Base-by-base conservation (phyloP, 2,113 vertebrate genomes). In the Muntiacus reevesi region DNA sequence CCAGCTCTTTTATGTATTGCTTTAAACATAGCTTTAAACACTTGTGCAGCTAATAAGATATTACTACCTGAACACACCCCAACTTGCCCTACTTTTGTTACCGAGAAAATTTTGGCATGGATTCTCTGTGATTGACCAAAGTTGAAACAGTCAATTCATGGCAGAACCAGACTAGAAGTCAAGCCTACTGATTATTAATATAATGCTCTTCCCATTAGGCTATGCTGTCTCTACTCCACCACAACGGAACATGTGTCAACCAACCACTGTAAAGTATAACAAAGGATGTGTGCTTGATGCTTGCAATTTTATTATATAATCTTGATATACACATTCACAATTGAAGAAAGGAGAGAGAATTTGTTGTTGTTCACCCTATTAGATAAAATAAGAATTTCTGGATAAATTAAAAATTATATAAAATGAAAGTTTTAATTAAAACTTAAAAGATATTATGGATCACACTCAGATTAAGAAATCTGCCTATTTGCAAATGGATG, bases 1-100 rank as follows among this genome's bases (percentile, higher is more conserved):
- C 0, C 57, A 78, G n/a, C 25, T 95, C 54, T 92, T 92, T 82
- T 23, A 88, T 5, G 36, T 19, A 62, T 3, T 89, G 50, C 43
- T 92, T 90, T 91, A 57, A 52, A 92, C 30, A 54, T 40, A 25
- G n/a, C 43, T 92, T 93, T 74, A 92, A 95, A 91, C 27, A 95
- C 55, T 28, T 36, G 4, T 1, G 2, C 3, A 43, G n/a, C 57
- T 85, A 54, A 11, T 45, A 64, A 64, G 14, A 79, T 47, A 83
- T 11, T 54, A 71, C 57, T 87, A 52, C 28, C 81, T 30, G 52
- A 89, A 67, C 28, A 30, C 12, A 27, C 19, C 15, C 21, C 25
- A 36, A 67, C 30, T 85, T 78, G n/a, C 52, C 83, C 87, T 84
- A 43, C 17, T 19, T 93, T 87, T 84, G 27, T 79, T 71, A 89